phyloP scores from a whole-genome alignment of 23 tunicate species.

The Aplidium turbinatum region DNA sequence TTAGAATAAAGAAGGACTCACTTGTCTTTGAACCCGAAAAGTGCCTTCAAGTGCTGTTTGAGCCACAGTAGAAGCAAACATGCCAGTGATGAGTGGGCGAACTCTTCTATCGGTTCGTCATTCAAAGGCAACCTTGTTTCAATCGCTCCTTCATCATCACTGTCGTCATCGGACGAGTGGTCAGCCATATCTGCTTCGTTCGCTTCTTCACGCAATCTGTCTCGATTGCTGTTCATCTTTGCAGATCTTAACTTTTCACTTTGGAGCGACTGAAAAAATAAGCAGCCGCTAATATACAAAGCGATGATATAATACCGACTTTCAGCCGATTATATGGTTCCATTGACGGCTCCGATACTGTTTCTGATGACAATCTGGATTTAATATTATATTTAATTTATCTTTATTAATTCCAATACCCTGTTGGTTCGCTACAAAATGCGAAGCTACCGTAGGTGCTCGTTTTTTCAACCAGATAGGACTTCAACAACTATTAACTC shows the following conservation, averaged over 20 bases:
- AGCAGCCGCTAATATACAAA: no score
- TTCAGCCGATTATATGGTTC: no score
- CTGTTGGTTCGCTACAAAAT: not conserved
- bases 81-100: slow-evolving; percentile 77
- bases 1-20: no score
- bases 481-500: no score
- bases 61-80: slow-evolving; percentile 82
- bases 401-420: slow-evolving; percentile 8
- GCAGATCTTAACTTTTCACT: not conserved
- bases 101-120: slow-evolving; percentile 73
- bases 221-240: not conserved
- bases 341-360: no score
- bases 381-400: no score
- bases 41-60: slow-evolving; percentile 78
- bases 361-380: slow-evolving; percentile 14
- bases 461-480: no score
- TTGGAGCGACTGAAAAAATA: no score
- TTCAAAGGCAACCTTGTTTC: slow-evolving; percentile 36
- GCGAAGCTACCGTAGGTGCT: no score
- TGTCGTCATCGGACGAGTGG: slow-evolving; percentile 36
- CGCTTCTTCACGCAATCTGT: not conserved
- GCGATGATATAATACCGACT: no score
- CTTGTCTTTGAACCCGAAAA: slow-evolving; percentile 95
- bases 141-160: slow-evolving; percentile 44
- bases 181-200: not conserved